Conservation (phyloP, 2,888 invertebrate genomes). For the Ichneumoninae sp. region DNA sequence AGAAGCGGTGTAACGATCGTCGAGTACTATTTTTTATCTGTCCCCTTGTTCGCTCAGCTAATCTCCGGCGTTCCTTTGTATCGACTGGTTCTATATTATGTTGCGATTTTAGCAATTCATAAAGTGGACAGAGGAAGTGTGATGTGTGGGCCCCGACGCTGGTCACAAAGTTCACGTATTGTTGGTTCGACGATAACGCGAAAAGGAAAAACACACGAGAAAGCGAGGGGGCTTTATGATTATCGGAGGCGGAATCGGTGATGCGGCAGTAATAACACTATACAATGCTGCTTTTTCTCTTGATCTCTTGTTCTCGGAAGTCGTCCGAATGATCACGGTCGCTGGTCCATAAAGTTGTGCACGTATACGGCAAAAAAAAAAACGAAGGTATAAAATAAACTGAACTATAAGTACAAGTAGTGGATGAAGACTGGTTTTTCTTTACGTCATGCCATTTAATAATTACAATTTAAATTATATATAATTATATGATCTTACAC, state of each 20-base stretch:
- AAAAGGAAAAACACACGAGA: slow-evolving; percentile 30
- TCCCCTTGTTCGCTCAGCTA: slow-evolving; percentile 20
- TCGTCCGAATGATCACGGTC: slow-evolving; percentile 41
- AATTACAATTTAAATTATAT: slow-evolving; percentile 84
- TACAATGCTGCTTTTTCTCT: slow-evolving; percentile 13
- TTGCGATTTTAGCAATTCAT: slow-evolving; percentile 47
- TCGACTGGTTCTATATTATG: slow-evolving; percentile 30
- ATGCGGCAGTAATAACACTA: slow-evolving; percentile 18
- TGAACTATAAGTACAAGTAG: slow-evolving; percentile 47
- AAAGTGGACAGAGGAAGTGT: slow-evolving; percentile 52
- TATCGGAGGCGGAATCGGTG: slow-evolving; percentile 18
- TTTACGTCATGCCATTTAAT: slow-evolving; percentile 84
- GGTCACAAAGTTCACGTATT: slow-evolving; percentile 53
- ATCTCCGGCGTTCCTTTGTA: slow-evolving; percentile 40
- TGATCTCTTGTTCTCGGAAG: slow-evolving; percentile 27
- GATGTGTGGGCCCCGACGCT: slow-evolving; percentile 35
- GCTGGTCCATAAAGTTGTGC: slow-evolving; percentile 30
- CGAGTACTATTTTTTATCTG: slow-evolving; percentile 8
- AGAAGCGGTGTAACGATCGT: slow-evolving; percentile 4
- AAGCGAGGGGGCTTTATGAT: slow-evolving; percentile 3
- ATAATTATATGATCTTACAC: slow-evolving; percentile 84
- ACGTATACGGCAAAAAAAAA: slow-evolving; percentile 6
- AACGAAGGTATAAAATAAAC: slow-evolving; percentile 51
- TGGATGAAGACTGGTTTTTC: slow-evolving; percentile 66
- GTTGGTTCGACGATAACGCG: slow-evolving; percentile 15